Evolutionary conservation across 2,113 vertebrate genomes (phyloP).

Genomic region (Tringa solitaria): DNA sequence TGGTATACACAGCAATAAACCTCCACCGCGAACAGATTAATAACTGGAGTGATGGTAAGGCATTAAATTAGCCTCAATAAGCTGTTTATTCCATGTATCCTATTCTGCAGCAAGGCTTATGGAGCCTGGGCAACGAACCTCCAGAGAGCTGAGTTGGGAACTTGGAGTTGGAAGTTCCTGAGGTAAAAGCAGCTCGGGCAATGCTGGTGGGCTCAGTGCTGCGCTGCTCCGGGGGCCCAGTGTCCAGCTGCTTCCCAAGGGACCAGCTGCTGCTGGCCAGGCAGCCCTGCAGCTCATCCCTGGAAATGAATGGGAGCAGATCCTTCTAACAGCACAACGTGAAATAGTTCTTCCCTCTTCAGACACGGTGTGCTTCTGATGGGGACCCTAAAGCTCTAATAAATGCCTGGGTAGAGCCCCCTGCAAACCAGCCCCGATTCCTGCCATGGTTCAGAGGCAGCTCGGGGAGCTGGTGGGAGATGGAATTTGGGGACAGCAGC

Average conservation of each 20-base stretch:
- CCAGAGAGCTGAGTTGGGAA: not conserved
- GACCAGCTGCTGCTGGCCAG: not conserved
- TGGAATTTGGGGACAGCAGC: not conserved
- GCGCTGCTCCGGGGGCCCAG: accelerated
- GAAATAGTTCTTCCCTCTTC: not conserved
- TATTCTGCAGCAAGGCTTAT: not conserved
- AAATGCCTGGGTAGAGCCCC: not conserved
- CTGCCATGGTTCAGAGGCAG: not conserved
- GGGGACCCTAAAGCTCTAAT: not conserved
- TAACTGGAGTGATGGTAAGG: not conserved
- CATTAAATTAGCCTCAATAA: constrained; percentile 29
- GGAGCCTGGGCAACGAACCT: not conserved
- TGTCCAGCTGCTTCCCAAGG: not conserved
- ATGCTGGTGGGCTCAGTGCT: no score
- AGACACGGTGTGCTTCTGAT: accelerated
- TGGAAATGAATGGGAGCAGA: not conserved
- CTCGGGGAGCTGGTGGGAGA: accelerated
- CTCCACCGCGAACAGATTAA: not conserved
- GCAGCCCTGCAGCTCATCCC: not conserved
- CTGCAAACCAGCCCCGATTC: accelerated
- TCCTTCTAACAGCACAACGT: not conserved
- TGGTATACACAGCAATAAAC: constrained; percentile 29
- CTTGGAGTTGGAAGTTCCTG: not conserved
- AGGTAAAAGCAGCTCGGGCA: not conserved
- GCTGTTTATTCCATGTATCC: not conserved